A percentile compares a stretch with the other conserved stretches of the same genome.
Evolutionary conservation across 2,888 invertebrate species (phyloP).

Genomic region (Eupithecia abbreviata): DNA sequence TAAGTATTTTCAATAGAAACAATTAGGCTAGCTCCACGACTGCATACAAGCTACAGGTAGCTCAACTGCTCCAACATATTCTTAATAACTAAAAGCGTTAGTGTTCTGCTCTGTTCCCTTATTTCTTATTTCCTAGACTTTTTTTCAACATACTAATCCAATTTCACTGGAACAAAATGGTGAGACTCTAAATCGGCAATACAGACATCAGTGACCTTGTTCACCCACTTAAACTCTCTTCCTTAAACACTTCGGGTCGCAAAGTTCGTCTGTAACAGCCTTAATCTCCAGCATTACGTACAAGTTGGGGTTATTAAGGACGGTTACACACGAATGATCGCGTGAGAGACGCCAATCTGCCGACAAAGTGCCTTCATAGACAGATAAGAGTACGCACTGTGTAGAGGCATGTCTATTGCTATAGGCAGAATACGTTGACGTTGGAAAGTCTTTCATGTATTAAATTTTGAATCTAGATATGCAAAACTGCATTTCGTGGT

Average conservation of each 20-base stretch:
- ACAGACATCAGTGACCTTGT: background rate
- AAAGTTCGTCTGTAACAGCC: slow-evolving; percentile 27
- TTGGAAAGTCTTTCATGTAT: background rate
- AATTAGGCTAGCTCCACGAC: no score
- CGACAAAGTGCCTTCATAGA: slow-evolving; percentile 32
- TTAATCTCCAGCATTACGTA: slow-evolving; percentile 15
- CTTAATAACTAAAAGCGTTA: no score
- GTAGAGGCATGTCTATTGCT: slow-evolving; percentile 1
- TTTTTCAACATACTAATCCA: background rate
- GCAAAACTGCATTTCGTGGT: background rate
- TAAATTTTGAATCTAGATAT: no score
- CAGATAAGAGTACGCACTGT: slow-evolving; percentile 20
- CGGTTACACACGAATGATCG: slow-evolving; percentile 57
- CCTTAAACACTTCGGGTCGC: slow-evolving; percentile 9
- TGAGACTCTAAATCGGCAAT: background rate
- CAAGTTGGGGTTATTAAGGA: slow-evolving; percentile 49
- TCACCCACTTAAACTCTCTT: slow-evolving; percentile 2
- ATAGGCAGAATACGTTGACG: background rate
- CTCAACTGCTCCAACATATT: no score
- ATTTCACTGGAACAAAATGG: background rate
- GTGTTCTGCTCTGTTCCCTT: no score
- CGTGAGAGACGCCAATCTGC: slow-evolving; percentile 56
- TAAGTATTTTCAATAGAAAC: no score
- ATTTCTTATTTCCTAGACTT: background rate
- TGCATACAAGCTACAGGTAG: no score